Percentiles rank a stretch among this genome's conserved stretches.
Evolutionary conservation across 1,140 invertebrate species (phyloP).

Genomic region (Mactra quadrangularis): DNA sequence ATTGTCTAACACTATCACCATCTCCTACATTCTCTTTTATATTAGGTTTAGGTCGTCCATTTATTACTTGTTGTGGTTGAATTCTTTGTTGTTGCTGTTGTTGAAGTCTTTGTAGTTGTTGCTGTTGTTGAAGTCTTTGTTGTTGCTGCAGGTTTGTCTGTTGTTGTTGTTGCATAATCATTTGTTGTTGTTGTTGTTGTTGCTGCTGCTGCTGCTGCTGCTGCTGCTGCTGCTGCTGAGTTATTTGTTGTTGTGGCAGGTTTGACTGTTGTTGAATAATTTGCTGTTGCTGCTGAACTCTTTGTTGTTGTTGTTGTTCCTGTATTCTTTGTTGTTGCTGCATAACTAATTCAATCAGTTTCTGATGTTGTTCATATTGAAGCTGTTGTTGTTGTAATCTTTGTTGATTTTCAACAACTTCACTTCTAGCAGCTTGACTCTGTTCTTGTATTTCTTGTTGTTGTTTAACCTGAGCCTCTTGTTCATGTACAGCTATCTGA

Average conservation of each 20-base stretch:
- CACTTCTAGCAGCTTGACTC: constrained; percentile 2
- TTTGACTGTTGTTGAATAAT: constrained; percentile 12
- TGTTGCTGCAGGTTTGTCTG: background rate
- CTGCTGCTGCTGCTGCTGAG: constrained; percentile 30
- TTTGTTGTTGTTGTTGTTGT: constrained; percentile 33
- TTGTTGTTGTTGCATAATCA: constrained; percentile 19
- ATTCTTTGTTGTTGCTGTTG: constrained; percentile 18
- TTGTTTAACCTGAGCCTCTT: constrained; percentile 58
- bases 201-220: constrained; percentile 39
- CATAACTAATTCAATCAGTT: constrained; percentile 21
- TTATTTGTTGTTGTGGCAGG: constrained; percentile 37
- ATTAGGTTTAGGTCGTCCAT: constrained; percentile 2
- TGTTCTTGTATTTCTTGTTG: constrained; percentile 61
- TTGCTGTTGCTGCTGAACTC: constrained; percentile 52
- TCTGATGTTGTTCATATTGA: constrained; percentile 46
- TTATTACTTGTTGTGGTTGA: no score
- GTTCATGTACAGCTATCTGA: constrained; percentile 54
- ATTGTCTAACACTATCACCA: constrained; percentile 22
- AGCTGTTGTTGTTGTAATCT: constrained; percentile 32
- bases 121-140: background rate
- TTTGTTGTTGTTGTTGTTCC: constrained; percentile 50
- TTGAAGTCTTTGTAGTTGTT: background rate
- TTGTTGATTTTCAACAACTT: constrained; percentile 36
- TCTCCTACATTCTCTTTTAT: constrained; percentile 17
- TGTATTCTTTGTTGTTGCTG: constrained; percentile 49